Percentiles rank a stretch among this genome's conserved stretches.
These are phyloP conservation scores for Poecile montanus DNA, from an alignment of 2,797 vertebrate species.

Conservation along the genomic window DNA sequence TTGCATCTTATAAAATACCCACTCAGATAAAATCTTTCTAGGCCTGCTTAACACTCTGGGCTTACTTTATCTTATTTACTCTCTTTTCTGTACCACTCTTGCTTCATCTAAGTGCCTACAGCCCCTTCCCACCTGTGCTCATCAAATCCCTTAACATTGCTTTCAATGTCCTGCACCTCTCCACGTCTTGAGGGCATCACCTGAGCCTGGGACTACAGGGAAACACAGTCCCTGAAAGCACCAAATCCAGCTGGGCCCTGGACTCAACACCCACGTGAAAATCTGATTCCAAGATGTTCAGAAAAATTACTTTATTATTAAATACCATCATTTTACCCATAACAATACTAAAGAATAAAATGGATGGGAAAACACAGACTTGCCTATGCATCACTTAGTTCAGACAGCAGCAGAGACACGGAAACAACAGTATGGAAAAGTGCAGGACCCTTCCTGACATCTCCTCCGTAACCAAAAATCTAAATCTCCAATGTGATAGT, in stretches of 20 bases:
- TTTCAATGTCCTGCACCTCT: not conserved
- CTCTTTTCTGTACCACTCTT: not conserved
- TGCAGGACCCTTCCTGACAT: not conserved
- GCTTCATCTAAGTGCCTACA: not conserved
- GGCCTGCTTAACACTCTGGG: not conserved
- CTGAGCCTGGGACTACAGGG: too few species aligned
- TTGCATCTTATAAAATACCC: not conserved
- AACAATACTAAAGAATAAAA: not conserved
- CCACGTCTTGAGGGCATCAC: not conserved
- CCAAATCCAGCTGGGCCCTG: accelerated
- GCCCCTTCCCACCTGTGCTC: not conserved
- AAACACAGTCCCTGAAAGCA: not conserved
- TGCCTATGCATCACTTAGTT: not conserved
- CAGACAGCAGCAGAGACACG: not conserved
- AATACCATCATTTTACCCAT: not conserved
- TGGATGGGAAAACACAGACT: not conserved
- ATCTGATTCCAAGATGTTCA: not conserved
- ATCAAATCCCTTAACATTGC: not conserved
- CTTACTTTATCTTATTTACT: not conserved
- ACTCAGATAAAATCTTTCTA: not conserved
- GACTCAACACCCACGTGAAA: not conserved
- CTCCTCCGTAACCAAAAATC: not conserved
- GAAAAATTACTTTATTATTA: not conserved
- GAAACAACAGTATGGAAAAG: not conserved
- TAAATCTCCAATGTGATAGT: not conserved